Evolutionary conservation across 2,113 vertebrate genomes (phyloP), one percentile per base, ranked within the genome.

Genomic region (Regulus satrapa): DNA sequence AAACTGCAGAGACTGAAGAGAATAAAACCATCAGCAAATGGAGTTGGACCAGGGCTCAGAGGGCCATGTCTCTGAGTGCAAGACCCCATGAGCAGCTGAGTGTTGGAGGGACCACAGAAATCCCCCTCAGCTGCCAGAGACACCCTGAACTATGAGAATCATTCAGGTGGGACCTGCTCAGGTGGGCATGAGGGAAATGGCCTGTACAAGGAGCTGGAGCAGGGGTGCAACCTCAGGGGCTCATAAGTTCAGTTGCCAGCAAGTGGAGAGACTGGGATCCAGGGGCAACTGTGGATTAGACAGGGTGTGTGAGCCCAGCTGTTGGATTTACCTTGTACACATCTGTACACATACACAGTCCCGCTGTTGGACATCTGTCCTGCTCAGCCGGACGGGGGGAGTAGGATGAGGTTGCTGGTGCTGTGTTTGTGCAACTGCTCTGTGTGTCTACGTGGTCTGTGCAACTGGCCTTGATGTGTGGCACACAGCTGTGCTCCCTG

Each of bases 41-140:
- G 34, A 48, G 12, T 14, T 5, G 12, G 10, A 41, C 34, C 26
- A 63, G 26, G 17, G 26, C 7, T 54, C 23, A 48, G 40, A 81
- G 10, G 4, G 2, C 34, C 55, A 20, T 14, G 14, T 34, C 31
- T 59, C 38, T 54, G 13, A 43, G 24, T 12, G 12, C 5, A 5
- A 48, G 38, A 12, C 4, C 19, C 43, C 28, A 2, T 5, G n/a
- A 84, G 8, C 10, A 46, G 23, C 9, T 5, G 2, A 28, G 32
- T 25, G 21, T 17, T 83, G 52, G 41, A 56, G 46, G 8, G 23
- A 46, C 20, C 25, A 12, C 3, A 4, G 16, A 6, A 82, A 8
- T 46, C 38, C 13, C 0, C 0, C 21, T 18, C n/a, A 63, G 54
- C 18, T 41, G 14, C 11, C 29, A 52, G 29, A 51, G 48, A 51